A percentile compares a stretch with the other conserved stretches of the same genome.
These are phyloP conservation scores for Tetropium fuscum DNA, from an alignment of 2,888 invertebrate species.

Conservation along the genomic window DNA sequence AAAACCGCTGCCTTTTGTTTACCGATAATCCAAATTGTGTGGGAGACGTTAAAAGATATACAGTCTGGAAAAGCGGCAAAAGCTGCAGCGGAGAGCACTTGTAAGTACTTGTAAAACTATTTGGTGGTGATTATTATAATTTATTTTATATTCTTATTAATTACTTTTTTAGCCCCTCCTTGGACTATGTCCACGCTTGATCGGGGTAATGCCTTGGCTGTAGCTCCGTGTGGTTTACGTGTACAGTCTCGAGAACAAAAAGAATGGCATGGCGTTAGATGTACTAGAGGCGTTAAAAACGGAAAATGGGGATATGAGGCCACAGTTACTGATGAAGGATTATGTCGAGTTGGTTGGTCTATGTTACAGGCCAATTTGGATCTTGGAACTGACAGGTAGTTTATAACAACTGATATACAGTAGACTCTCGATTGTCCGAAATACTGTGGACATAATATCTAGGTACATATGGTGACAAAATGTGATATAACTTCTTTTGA, in stretches of 20 bases:
- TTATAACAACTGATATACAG: too few relatives aligned
- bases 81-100: slow-evolving; percentile 54
- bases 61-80: slow-evolving; percentile 77
- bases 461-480: too few relatives aligned
- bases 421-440: too few relatives aligned
- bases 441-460: too few relatives aligned
- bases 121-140: background rate
- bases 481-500: too few relatives aligned
- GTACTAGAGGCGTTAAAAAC: slow-evolving; percentile 89
- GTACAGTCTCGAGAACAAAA: slow-evolving; percentile 94
- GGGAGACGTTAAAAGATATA: slow-evolving; percentile 94
- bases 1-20: slow-evolving; percentile 99
- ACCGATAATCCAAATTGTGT: slow-evolving; percentile 97
- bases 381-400: slow-evolving; percentile 84
- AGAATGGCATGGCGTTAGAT: slow-evolving; percentile 95
- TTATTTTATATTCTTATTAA: too few relatives aligned
- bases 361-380: slow-evolving; percentile 86
- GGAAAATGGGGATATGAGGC: slow-evolving; percentile 92
- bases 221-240: slow-evolving; percentile 92
- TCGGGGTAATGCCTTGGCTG: slow-evolving; percentile 86
- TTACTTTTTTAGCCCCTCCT: slow-evolving; percentile 69
- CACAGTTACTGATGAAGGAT: slow-evolving; percentile 94
- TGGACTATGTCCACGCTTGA: slow-evolving; percentile 94
- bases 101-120: slow-evolving; percentile 55
- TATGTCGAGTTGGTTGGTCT: slow-evolving; percentile 98